phyloP scores from a whole-genome alignment of 2,797 vertebrate species.

The Cottoperca gobio region DNA sequence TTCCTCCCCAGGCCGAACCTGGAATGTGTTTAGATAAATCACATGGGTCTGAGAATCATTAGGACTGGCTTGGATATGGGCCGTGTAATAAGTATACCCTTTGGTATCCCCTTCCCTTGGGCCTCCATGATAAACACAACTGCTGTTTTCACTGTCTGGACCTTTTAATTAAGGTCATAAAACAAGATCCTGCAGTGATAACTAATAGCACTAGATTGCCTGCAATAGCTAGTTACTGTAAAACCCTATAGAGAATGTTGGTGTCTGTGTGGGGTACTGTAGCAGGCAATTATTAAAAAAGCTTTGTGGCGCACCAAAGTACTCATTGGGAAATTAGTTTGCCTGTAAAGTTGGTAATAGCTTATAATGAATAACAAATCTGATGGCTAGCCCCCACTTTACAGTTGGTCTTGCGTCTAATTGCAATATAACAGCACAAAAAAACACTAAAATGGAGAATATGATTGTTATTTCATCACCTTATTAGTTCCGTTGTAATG shows the following conservation, averaged over 20 bases:
- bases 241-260: slow-evolving; percentile 20
- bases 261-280: slow-evolving; percentile 38
- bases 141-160: slow-evolving; percentile 71
- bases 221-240: slow-evolving; percentile 33
- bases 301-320: slow-evolving; percentile 17
- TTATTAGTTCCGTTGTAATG: slow-evolving; percentile 48
- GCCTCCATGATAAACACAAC: slow-evolving; percentile 71
- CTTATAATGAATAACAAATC: slow-evolving; percentile 35
- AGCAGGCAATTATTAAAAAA: slow-evolving; percentile 42
- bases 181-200: slow-evolving; percentile 70
- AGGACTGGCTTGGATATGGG: slow-evolving; percentile 46
- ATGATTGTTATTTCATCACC: slow-evolving; percentile 38
- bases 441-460: slow-evolving; percentile 39
- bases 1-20: slow-evolving; percentile 42
- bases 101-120: slow-evolving; percentile 47
- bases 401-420: slow-evolving; percentile 29
- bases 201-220: slow-evolving; percentile 49
- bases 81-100: slow-evolving; percentile 55
- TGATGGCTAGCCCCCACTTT: slow-evolving; percentile 14
- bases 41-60: slow-evolving; percentile 61
- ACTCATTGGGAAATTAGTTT: slow-evolving; percentile 37
- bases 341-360: slow-evolving; percentile 28
- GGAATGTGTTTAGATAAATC: slow-evolving; percentile 68
- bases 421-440: slow-evolving; percentile 20
- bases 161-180: slow-evolving; percentile 79